Percentiles rank a stretch among this genome's conserved stretches.
These are phyloP conservation scores for Ectemnius lituratus DNA, from an alignment of 2,888 invertebrate species.

Conservation along the genomic window DNA sequence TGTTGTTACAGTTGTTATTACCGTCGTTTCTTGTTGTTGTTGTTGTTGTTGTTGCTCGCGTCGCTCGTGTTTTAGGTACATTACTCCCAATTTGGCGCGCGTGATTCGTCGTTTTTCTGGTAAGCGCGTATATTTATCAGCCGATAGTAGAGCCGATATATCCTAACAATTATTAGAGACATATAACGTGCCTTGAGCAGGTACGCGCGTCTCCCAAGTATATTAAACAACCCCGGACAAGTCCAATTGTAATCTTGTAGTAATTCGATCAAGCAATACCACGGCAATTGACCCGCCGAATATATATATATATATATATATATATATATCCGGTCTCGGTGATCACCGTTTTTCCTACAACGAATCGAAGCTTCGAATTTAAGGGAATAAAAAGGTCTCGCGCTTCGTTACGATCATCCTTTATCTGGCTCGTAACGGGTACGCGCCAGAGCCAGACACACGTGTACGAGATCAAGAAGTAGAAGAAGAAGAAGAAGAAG, in stretches of 20 bases:
- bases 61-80: conserved; percentile 21
- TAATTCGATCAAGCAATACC: no score
- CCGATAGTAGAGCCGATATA: not conserved
- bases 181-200: no score
- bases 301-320: no score
- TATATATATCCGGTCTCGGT: no score
- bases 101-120: not conserved
- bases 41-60: conserved; percentile 16
- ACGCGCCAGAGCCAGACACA: not conserved
- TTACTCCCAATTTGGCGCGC: not conserved
- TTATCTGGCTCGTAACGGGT: no score
- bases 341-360: not conserved
- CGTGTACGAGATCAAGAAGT: not conserved
- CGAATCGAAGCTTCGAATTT: conserved; percentile 2
- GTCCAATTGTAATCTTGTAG: no score
- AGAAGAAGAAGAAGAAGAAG: not conserved
- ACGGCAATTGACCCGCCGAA: no score
- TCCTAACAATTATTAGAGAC: not conserved
- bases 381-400: not conserved
- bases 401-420: not conserved
- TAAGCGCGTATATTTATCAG: not conserved
- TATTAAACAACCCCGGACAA: no score
- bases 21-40: conserved; percentile 3
- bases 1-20: conserved; percentile 12
- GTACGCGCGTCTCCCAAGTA: no score